phyloP scores from a whole-genome alignment of 2,888 invertebrate species.

The Leptinotarsa tumamoca region DNA sequence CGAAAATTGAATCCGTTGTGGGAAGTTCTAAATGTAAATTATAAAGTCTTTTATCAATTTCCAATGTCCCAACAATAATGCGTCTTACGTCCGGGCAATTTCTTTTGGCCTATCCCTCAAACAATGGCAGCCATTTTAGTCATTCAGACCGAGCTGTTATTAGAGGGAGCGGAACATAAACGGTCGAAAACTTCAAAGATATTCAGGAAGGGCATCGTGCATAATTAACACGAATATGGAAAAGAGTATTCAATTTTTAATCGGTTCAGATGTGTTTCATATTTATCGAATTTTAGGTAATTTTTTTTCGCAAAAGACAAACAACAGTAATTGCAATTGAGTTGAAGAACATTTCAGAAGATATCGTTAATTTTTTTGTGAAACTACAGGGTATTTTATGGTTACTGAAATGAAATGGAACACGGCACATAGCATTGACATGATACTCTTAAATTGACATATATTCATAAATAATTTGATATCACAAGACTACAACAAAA shows the following conservation, averaged over 20 bases:
- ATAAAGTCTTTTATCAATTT: slow-evolving; percentile 52
- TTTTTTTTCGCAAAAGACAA: too few species aligned
- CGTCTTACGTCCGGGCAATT: slow-evolving; percentile 48
- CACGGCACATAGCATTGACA: too few species aligned
- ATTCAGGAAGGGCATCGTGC: neutral
- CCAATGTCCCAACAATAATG: slow-evolving; percentile 48
- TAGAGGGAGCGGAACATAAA: slow-evolving; percentile 16
- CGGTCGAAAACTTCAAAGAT: slow-evolving; percentile 1
- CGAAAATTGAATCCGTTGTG: slow-evolving; percentile 47
- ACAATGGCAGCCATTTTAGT: slow-evolving; percentile 22
- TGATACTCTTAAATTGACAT: too few species aligned
- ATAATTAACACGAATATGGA: neutral
- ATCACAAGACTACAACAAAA: too few species aligned
- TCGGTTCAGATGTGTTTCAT: too few species aligned
- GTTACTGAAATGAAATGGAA: too few species aligned
- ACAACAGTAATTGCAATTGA: too few species aligned
- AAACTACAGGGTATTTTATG: too few species aligned
- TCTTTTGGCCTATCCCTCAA: slow-evolving; percentile 31
- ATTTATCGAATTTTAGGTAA: too few species aligned
- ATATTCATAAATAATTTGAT: too few species aligned
- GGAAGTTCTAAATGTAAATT: slow-evolving; percentile 53
- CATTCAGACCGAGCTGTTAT: slow-evolving; percentile 17
- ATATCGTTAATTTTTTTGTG: too few species aligned
- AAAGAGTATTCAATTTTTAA: neutral
- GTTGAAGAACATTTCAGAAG: too few species aligned